These are phyloP conservation scores for Platysternon megacephalum DNA, from an alignment of 2,113 vertebrate genomes.

Conservation along the genomic window DNA sequence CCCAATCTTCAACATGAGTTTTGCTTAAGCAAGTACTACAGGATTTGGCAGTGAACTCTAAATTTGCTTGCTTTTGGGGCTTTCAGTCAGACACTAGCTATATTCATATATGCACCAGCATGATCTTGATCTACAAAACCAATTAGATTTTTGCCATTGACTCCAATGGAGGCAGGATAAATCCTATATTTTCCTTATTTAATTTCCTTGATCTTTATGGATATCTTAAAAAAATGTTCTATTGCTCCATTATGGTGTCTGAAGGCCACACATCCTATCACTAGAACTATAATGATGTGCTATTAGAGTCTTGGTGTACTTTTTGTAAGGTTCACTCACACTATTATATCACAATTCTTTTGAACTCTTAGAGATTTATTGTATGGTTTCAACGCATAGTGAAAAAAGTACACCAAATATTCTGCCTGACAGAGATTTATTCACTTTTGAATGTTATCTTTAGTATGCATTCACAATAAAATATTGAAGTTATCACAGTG, in stretches of 20 bases:
- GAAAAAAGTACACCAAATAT: rapidly evolving
- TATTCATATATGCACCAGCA: background rate
- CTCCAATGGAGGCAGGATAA: background rate
- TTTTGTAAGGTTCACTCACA: background rate
- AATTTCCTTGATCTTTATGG: background rate
- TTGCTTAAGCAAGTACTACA: background rate
- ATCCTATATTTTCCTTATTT: background rate
- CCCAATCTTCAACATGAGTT: background rate
- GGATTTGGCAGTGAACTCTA: background rate
- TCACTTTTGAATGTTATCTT: background rate
- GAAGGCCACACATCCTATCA: background rate
- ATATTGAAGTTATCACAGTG: background rate
- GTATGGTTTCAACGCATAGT: background rate
- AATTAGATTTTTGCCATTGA: background rate
- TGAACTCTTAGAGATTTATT: rapidly evolving
- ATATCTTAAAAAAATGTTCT: background rate
- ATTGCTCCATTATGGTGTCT: background rate
- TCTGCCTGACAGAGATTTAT: background rate
- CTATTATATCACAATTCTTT: background rate
- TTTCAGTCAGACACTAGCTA: background rate
- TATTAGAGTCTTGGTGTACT: background rate
- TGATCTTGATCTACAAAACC: background rate
- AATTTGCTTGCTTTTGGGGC: background rate
- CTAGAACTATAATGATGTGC: background rate
- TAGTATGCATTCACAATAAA: background rate